Evolutionary conservation across 2,888 invertebrate genomes (phyloP).

Genomic region (Spodoptera picta): DNA sequence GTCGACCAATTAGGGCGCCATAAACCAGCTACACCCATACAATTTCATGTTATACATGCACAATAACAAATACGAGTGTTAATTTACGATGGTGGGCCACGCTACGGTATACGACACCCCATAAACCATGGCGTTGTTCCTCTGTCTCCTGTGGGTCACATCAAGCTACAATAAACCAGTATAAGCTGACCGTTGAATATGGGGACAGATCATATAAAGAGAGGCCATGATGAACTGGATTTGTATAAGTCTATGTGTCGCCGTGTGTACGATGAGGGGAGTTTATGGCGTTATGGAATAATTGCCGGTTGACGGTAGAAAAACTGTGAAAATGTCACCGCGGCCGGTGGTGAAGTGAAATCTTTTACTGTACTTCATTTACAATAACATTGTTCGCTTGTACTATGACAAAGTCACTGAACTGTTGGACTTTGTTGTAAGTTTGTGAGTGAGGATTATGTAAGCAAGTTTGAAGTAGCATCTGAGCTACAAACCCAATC

Average conservation of each 20-base stretch:
- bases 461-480: no score
- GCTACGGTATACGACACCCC: conserved; percentile 29
- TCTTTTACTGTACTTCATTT: conserved; percentile 1
- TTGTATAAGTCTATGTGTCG: no score
- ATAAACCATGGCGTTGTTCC: conserved; percentile 39
- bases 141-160: conserved; percentile 28
- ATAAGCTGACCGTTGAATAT: no score
- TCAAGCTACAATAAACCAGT: no score
- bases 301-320: conserved; percentile 12
- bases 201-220: no score
- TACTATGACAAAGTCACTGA: no score
- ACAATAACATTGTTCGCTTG: no score
- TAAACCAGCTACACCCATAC: conserved; percentile 43
- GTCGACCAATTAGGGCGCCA: conserved; percentile 36
- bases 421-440: no score
- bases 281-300: conserved; percentile 35
- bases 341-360: conserved; percentile 10
- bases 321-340: conserved; percentile 10
- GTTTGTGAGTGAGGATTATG: no score
- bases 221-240: no score
- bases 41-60: conserved; percentile 37
- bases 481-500: no score
- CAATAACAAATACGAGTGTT: conserved; percentile 55
- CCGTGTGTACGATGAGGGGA: conserved; percentile 8
- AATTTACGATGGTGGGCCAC: conserved; percentile 49